Conservation (phyloP, 2,113 vertebrate species). For the Bagarius yarrelli region DNA sequence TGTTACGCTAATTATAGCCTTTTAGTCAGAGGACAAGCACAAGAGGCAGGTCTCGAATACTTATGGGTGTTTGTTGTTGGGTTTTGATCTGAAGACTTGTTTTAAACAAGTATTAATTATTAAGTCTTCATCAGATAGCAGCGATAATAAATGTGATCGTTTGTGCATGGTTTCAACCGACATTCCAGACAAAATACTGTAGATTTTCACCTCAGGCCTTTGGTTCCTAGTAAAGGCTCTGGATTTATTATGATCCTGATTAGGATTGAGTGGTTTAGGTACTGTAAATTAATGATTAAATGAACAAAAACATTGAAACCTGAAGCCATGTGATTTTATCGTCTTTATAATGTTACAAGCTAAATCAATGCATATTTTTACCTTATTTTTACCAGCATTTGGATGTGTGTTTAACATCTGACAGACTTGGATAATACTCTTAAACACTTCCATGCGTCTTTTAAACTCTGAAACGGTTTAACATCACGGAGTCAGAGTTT, state of each 20-base stretch:
- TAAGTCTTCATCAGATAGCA: background rate
- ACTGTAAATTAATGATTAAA: background rate
- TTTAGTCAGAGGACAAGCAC: slow-evolving; percentile 10
- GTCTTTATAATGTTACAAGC: background rate
- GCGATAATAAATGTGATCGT: background rate
- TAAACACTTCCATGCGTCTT: background rate
- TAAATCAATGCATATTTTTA: background rate
- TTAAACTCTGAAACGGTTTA: slow-evolving; percentile 24
- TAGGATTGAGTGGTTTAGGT: background rate
- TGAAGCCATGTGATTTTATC: background rate
- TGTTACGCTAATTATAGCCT: slow-evolving; percentile 40
- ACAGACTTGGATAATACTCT: background rate
- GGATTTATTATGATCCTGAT: background rate
- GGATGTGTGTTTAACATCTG: slow-evolving; percentile 7
- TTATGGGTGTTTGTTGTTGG: slow-evolving; percentile 15
- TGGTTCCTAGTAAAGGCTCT: background rate
- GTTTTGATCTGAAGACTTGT: background rate
- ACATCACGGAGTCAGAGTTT: slow-evolving; percentile 32
- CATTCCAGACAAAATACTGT: background rate
- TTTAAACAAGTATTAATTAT: background rate
- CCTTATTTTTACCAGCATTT: background rate
- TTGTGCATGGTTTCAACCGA: background rate
- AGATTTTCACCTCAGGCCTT: background rate
- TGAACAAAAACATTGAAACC: background rate
- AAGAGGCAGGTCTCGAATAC: slow-evolving; percentile 15